A percentile compares a stretch with the other conserved stretches of the same genome.
Evolutionary conservation across 2,888 invertebrate species (phyloP).

Genomic region (Oxyteleia sp.): DNA sequence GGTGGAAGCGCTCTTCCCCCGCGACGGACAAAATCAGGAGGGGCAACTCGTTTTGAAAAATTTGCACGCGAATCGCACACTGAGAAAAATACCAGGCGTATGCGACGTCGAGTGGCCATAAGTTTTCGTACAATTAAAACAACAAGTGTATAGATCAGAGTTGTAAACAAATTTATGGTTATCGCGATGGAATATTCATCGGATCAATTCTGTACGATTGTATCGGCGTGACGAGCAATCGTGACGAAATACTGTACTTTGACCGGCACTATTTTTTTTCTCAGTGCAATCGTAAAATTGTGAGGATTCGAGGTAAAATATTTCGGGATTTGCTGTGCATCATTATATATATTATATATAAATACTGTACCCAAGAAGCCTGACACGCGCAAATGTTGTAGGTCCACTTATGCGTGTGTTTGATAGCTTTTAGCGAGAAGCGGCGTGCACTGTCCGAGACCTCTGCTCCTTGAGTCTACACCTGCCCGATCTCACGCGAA

Average conservation of each 20-base stretch:
- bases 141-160: too few species aligned
- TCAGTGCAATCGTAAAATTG: conserved; percentile 51
- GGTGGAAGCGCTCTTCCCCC: too few species aligned
- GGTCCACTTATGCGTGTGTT: conserved; percentile 72
- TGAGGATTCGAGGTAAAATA: conserved; percentile 37
- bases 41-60: too few species aligned
- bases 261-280: conserved; percentile 37
- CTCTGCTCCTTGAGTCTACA: conserved; percentile 77
- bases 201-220: too few species aligned
- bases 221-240: background rate
- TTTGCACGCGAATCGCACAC: too few species aligned
- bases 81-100: too few species aligned
- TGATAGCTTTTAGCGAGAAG: conserved; percentile 86
- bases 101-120: too few species aligned
- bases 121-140: too few species aligned
- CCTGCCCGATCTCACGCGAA: conserved; percentile 72
- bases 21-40: too few species aligned
- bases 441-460: conserved; percentile 83
- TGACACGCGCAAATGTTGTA: conserved; percentile 78
- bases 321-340: conserved; percentile 70
- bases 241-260: conserved; percentile 2
- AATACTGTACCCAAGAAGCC: conserved; percentile 65
- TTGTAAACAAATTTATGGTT: too few species aligned
- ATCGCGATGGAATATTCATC: background rate
- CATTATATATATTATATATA: conserved; percentile 66